Evolutionary conservation across 1,140 invertebrate species (phyloP), one percentile per base, ranked within the genome.

Genomic region (Radopholus similis): DNA sequence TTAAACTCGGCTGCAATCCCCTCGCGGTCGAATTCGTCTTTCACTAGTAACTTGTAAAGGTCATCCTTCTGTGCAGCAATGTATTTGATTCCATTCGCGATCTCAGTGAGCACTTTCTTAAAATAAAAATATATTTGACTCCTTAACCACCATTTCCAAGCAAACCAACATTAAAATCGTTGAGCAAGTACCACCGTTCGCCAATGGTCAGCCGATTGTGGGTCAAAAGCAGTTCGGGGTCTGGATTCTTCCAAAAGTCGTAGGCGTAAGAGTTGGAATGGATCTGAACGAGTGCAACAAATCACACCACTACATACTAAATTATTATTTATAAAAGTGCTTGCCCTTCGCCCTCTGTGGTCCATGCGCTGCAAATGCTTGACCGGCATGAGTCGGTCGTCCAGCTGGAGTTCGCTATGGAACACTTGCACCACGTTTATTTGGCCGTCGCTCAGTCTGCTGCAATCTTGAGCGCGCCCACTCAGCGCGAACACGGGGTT

Each of bases 151-250:
- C 21, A n/a, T 66, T 8, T 21, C 23, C 49, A n/a, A n/a, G n/a
- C n/a, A n/a, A 64, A 81, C 77, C 47, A 42, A 80, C 77, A 51
- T 28, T 66, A 44, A 80, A 80, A 54, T 82, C 78, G 49, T 73
- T 66, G 38, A 80, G 66, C 8, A 77, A 57, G 64, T 75, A 81
- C 78, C 78, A 80, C 51, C 77, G 76, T 30, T 76, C 69, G 56
- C 51, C 62, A 38, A 80, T 65, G 2, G 28, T 37, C 6, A 80
- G 64, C 13, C 63, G 47, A 53, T 80, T 80, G 28, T 60, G 49
- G 30, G 30, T 51, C 3, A 63, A 54, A 60, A 81, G 44, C 30
- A 60, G 6, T 5, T 72, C 40, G n/a, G 53, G 35, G n/a, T 82
- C 75, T 34, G 69, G 77, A 38, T 70, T 68, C 13, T 74, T 68